Evolutionary conservation across 1,140 invertebrate species (phyloP), one percentile per base, ranked within the genome.

Genomic region (Bacillus rossius): DNA sequence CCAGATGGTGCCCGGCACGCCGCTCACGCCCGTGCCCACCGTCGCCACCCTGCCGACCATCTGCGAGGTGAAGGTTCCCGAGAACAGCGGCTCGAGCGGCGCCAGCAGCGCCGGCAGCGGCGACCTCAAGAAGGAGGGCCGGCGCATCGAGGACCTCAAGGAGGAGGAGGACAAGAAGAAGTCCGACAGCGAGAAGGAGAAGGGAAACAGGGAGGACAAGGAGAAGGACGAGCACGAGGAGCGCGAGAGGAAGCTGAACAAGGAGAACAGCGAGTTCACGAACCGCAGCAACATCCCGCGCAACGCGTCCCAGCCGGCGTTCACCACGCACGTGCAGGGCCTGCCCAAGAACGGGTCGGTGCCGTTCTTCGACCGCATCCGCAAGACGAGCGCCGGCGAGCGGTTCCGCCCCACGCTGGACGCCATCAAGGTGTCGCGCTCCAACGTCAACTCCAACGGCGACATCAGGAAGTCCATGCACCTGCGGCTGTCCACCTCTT

Each of bases 251-350:
- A 55, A 55, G 37, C n/a, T 25, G 3, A 20, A 23, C 25, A 26
- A 55, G 5, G 53, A 29, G 8, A 45, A 45, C 29, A 34, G 16
- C 65, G 20, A 70, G 68, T 66, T 71, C 67, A 1, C 64, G 65
- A 10, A 64, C 62, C 22, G 65, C 64, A 19, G 69, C 66, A 53
- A 64, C 62, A 8, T 62, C 59, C 10, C 41, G 61, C 79, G 89
- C 26, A 93, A 92, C 74, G 88, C 88, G 47, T 90, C 87, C 3
- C 90, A 91, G 59, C 89, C 90, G 0, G 88, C 89, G 1, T 91
- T 91, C 69, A 87, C 84, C n/a, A 84, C 85, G 16, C 85, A 89
- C 57, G 84, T 87, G 41, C 56, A 57, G 26, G 57, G 52, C 22
- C 64, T 69, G 10, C 63, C 67, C 16, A 57, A 65, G 53, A 69